Evolutionary conservation across 1,140 invertebrate genomes (phyloP), one percentile per base, ranked within the genome.

Genomic region (Himalopsyche phryganea): DNA sequence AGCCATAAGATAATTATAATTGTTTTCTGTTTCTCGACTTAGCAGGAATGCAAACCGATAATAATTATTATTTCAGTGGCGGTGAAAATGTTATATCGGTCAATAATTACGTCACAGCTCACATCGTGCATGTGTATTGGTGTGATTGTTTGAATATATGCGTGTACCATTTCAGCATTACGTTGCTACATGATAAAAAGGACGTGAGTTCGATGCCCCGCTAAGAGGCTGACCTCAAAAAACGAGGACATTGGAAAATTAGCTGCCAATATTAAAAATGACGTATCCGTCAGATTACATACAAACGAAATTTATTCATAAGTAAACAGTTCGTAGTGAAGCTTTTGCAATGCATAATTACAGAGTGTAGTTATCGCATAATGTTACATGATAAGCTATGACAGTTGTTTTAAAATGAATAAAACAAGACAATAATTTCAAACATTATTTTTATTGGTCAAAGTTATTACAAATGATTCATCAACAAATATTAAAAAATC

Each of bases 201-300:
- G 60, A 58, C 60, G 45, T 44, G 54, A 36, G 60, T 61, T 61
- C 60, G 54, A 51, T 20, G 54, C 52, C 58, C 60, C 19, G 20
- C 5, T 48, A 38, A 52, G 52, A 61, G 19, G 48, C 47, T 58
- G 60, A 61, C 60, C 60, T 61, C 60, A 61, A 61, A 61, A 61
- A 61, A 50, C 54, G 60, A 58, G 60, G 60, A 61, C 60, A 58
- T 56, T 55, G 47, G 58, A 55, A 56, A 61, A 53, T 61, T 45
- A 32, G 4, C 10, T 10, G 3, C 13, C 52, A 20, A 19, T 9
- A 19, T 38, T 15, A 13, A 3, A 19, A 38, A 23, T 6, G 49
- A 4, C 49, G 35, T 40, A 51, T 15, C 17, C 18, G 32, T 15
- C 6, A 3, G 17, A 14, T 23, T 19, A 17, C 10, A 2, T 32